Evolutionary conservation across 2,113 vertebrate species (phyloP).

Genomic region (Phalacrocorax pelagicus): DNA sequence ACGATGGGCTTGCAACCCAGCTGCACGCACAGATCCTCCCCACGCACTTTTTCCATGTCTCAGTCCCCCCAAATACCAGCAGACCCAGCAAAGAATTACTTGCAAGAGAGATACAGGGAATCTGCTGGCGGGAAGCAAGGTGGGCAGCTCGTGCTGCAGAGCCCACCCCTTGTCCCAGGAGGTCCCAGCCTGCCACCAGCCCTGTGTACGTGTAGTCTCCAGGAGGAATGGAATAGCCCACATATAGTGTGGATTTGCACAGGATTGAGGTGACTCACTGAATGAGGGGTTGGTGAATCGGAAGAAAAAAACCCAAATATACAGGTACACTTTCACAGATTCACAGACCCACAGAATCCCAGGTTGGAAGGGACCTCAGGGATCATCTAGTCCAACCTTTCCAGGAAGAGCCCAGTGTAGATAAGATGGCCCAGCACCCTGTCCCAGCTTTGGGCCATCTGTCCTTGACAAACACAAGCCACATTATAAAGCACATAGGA

Average conservation of each 20-base stretch:
- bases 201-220: accelerated
- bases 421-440: no score
- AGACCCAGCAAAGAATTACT: not conserved
- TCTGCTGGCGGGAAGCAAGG: not conserved
- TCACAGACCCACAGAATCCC: no score
- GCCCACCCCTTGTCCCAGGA: not conserved
- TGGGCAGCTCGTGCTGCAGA: not conserved
- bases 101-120: not conserved
- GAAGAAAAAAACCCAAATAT: not conserved
- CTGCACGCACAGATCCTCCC: not conserved
- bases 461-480: not conserved
- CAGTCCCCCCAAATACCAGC: not conserved
- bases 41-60: accelerated
- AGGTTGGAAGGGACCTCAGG: no score
- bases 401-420: no score
- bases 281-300: not conserved
- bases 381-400: no score
- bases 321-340: not conserved
- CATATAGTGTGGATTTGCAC: not conserved
- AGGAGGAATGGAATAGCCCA: not conserved
- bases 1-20: not conserved
- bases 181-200: not conserved
- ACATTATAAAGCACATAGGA: accelerated
- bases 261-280: not conserved
- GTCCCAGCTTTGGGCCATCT: not conserved